Base-by-base conservation (phyloP, 1,140 invertebrate genomes). In the Parasteatoda tepidariorum region DNA sequence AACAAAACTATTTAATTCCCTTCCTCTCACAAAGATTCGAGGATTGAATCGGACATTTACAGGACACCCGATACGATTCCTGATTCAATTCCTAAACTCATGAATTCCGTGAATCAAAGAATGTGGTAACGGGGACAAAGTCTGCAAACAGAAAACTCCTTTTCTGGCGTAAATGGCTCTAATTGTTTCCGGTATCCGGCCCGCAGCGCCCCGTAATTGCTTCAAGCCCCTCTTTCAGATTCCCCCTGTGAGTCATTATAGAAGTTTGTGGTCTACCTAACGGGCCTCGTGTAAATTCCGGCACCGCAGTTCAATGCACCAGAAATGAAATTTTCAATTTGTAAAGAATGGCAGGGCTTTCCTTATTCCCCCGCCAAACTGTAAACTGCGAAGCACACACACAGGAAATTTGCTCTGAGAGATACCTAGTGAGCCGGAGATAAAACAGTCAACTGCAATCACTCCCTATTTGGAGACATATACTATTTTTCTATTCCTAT, bases 111-210 rank as follows among this genome's bases (percentile, higher is more conserved):
- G 18, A 48, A 48, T 48, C 38, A 4, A 0, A 1, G 1, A 2
- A 13, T 13, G 38, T 1, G 38, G 38, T 13, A 48, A 18, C 38
- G 18, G 38, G 9, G 38, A 48, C 18, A 18, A 48, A 13, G 38
- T 1, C 38, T 48, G 38, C 1, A 48, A 48, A 48, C 48, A 71
- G 41, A 71, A 26, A 62, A 62, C 30, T 41, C 31, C 73, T 75
- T 34, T 62, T 62, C 73, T 30, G 18, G 48, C 54, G n/a, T 75
- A 75, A 75, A 75, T 24, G 31, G 73, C 57, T 75, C 73, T 75
- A 75, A 75, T 75, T 75, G 73, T 75, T 75, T 75, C 73, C 73
- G 57, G 57, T 38, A 75, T 61, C 73, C 73, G 73, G 73, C 33
- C 73, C 73, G 57, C 30, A 61, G 73, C 55, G 15, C 57, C 30